Evolutionary conservation across 2,888 invertebrate species (phyloP).

Genomic region (Cheiracanthium punctorium): DNA sequence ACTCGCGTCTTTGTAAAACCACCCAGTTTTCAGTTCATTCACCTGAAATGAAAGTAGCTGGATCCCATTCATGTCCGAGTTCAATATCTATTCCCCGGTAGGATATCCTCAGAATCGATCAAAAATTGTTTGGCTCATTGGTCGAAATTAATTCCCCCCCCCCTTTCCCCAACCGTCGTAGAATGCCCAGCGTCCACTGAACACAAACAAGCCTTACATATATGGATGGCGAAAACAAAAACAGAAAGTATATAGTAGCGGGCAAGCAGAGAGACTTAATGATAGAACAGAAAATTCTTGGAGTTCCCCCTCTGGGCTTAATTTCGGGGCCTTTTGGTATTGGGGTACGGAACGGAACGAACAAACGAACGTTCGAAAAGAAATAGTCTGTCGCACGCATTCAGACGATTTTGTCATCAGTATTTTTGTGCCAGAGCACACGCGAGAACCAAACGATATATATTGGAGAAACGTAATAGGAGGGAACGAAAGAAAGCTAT

Average conservation of each 20-base stretch:
- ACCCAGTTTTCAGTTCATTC: too few relatives aligned
- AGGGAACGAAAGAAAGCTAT: neutral
- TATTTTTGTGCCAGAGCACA: neutral
- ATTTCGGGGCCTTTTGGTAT: neutral
- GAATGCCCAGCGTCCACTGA: neutral
- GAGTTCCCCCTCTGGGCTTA: neutral
- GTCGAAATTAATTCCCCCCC: neutral
- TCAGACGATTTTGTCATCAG: slow-evolving; percentile 42
- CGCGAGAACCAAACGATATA: neutral
- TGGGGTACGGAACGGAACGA: neutral
- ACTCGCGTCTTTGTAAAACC: too few relatives aligned
- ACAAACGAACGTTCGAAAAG: neutral
- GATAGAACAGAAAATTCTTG: neutral
- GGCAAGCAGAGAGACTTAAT: neutral
- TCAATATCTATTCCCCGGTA: neutral
- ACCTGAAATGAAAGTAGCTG: too few relatives aligned
- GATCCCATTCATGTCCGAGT: too few relatives aligned
- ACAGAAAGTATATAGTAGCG: neutral
- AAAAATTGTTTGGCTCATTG: neutral
- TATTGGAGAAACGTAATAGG: neutral
- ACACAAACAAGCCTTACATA: neutral
- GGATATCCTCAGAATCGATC: neutral
- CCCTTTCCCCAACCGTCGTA: too few relatives aligned
- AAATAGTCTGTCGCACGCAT: slow-evolving; percentile 39
- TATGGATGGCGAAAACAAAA: too few relatives aligned